Evolutionary conservation across 2,888 invertebrate genomes (phyloP).

Genomic region (Oithona nana): DNA sequence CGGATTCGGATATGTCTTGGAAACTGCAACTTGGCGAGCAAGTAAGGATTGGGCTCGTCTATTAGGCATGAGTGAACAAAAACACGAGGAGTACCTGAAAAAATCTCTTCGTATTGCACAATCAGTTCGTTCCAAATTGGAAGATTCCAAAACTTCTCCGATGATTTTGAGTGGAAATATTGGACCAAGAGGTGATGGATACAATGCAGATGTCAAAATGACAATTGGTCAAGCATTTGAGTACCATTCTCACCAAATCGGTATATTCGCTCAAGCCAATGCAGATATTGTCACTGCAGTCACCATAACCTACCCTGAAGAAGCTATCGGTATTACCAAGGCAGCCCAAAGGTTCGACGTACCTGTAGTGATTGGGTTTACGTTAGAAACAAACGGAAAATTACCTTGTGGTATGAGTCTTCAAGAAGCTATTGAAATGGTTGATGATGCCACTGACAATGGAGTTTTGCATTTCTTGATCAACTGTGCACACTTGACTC

Average conservation of each 20-base stretch:
- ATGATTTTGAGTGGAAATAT: neutral
- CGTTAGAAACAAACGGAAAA: neutral
- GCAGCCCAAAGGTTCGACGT: neutral
- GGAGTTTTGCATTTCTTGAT: neutral
- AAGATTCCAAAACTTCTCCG: neutral
- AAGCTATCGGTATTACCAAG: neutral
- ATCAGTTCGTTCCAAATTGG: neutral
- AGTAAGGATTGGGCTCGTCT: neutral
- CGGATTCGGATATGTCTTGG: neutral
- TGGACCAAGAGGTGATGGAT: neutral
- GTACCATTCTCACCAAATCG: neutral
- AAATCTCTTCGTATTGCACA: neutral
- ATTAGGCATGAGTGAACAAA: neutral
- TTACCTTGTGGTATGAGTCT: neutral
- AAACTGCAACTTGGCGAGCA: neutral
- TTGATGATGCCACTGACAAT: neutral
- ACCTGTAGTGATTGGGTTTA: neutral
- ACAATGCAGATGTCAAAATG: neutral
- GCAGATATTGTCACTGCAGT: neutral
- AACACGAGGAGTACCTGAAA: neutral
- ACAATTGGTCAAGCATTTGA: neutral
- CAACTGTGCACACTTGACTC: neutral
- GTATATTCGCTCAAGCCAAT: neutral
- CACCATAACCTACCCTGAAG: neutral
- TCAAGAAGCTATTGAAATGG: neutral